Evolutionary conservation across 2,113 vertebrate genomes (phyloP), one percentile per base, ranked within the genome.

Genomic region (Gambusia affinis): DNA sequence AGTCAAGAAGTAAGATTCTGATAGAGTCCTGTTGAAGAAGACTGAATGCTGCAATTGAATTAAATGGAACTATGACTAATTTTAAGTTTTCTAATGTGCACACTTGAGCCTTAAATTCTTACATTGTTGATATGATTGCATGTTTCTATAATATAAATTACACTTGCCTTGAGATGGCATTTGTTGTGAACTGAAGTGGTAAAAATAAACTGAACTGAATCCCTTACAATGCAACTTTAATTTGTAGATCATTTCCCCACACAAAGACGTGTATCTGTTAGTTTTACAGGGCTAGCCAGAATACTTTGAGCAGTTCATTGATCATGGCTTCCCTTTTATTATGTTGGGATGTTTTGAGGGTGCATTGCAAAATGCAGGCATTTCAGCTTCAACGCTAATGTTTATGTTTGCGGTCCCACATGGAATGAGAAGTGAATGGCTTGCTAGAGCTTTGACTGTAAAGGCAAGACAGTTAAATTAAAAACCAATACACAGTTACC

Each of bases 401-500:
- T 79, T 89, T 85, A 79, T 78, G 31, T 54, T 35, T 81, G 64
- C 8, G 14, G 72, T 75, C 42, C 39, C 75, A 81, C 12, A 57
- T 81, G 82, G 76, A 44, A 75, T 2, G 22, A 70, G 67, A 60
- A 66, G 61, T n/a, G 69, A 85, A 73, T 82, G 51, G 76, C 61
- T 44, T 70, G 68, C 24, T 37, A 66, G 65, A 74, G 61, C 70
- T 72, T 65, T 51, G 69, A 63, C 81, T 81, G 73, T 42, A 51
- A 31, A 87, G 35, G 65, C 47, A 39, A 66, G 37, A 70, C 74
- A 70, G 72, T 80, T 89, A 90, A 90, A 91, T 92, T 65, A 91
- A 88, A 86, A 76, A 76, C 83, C 77, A 92, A 90, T 76, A 88
- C 78, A 87, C 79, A 86, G n/a, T 73, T 73, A 74, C 71, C 87